Conservation (phyloP, 1,140 invertebrate genomes). For the Bemisia tabaci region DNA sequence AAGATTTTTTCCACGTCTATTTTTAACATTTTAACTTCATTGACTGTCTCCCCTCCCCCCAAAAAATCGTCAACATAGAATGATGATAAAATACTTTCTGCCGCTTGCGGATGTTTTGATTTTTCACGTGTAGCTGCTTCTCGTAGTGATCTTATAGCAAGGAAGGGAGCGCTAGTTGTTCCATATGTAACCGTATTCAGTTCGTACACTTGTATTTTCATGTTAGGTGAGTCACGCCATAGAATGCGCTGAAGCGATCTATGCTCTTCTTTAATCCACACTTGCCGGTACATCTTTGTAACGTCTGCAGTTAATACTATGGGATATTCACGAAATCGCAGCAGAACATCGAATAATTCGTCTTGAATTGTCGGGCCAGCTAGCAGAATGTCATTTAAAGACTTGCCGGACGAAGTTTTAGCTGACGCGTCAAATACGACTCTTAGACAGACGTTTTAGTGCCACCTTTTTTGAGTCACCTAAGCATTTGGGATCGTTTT, state of each 20-base stretch:
- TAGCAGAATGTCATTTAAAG: constrained; percentile 30
- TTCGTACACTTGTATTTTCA: too few species aligned
- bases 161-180: constrained; percentile 22
- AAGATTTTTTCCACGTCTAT: neutral
- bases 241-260: constrained; percentile 27
- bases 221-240: too few species aligned
- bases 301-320: constrained; percentile 31
- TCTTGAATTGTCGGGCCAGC: constrained; percentile 32
- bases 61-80: neutral
- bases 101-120: neutral
- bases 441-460: constrained; percentile 11
- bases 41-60: too few species aligned
- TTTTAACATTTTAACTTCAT: neutral
- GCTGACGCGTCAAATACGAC: too few species aligned
- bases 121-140: constrained; percentile 11
- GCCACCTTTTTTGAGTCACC: neutral
- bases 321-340: constrained; percentile 29
- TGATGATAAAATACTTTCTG: neutral
- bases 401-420: constrained; percentile 26
- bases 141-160: constrained; percentile 31
- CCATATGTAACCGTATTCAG: too few species aligned
- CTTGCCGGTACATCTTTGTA: constrained; percentile 30
- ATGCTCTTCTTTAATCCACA: constrained; percentile 24
- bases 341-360: constrained; percentile 29
- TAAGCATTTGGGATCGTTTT: neutral